These are phyloP conservation scores for Gortyna flavago DNA, from an alignment of 2,888 invertebrate genomes.

Conservation along the genomic window DNA sequence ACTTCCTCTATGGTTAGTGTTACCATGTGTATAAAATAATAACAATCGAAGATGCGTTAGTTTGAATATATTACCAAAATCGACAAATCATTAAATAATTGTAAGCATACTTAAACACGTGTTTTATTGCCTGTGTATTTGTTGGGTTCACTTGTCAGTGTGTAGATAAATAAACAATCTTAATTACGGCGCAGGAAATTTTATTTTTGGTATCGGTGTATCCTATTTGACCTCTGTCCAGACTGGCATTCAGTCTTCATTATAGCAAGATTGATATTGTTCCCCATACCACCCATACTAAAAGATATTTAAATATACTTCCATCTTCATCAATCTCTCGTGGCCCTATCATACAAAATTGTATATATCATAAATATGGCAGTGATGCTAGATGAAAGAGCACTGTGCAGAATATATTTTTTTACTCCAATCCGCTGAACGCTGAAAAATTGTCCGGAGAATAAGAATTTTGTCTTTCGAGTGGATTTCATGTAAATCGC, in stretches of 20 bases:
- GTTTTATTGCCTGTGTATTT: slow-evolving; percentile 78
- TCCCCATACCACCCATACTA: too few species aligned
- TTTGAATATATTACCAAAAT: slow-evolving; percentile 70
- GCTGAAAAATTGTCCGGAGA: not conserved
- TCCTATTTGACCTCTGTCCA: not conserved
- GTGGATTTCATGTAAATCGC: not conserved
- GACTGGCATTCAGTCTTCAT: not conserved
- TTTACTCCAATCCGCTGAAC: not conserved
- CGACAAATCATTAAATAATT: slow-evolving; percentile 82
- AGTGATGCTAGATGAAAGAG: too few species aligned
- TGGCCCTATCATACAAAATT: too few species aligned
- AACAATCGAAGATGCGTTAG: slow-evolving; percentile 74
- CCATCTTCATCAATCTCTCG: too few species aligned
- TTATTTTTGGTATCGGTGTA: slow-evolving; percentile 41
- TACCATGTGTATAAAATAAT: slow-evolving; percentile 74
- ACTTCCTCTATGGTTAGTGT: slow-evolving; percentile 73
- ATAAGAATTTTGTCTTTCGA: not conserved
- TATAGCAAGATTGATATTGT: not conserved
- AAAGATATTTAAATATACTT: too few species aligned
- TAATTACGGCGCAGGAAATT: slow-evolving; percentile 54
- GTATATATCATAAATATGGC: too few species aligned
- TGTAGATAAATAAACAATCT: slow-evolving; percentile 71
- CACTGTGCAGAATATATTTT: too few species aligned
- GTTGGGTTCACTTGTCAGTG: slow-evolving; percentile 52
- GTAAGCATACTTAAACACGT: slow-evolving; percentile 80